These are phyloP conservation scores for Ptilorrhoa leucosticta DNA, from an alignment of 2,113 vertebrate species.

Conservation along the genomic window DNA sequence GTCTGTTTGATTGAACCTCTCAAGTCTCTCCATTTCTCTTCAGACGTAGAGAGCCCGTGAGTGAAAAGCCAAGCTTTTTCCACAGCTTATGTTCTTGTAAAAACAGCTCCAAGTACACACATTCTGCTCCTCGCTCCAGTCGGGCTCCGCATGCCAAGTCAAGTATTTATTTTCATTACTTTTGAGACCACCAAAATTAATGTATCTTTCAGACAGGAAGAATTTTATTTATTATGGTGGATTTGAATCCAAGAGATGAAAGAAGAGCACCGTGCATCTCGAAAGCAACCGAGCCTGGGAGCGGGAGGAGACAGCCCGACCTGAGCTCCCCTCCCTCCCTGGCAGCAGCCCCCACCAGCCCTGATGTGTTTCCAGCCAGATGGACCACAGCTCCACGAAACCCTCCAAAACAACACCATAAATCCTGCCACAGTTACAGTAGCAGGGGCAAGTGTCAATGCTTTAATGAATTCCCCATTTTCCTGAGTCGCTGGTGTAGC, in stretches of 20 bases:
- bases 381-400: not conserved
- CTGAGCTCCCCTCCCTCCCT: not conserved
- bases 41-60: not conserved
- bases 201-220: constrained; percentile 75
- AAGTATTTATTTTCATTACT: constrained; percentile 74
- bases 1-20: constrained; percentile 38
- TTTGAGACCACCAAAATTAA: constrained; percentile 74
- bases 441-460: not conserved
- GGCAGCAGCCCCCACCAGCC: not conserved
- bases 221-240: constrained; percentile 74
- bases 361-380: not conserved
- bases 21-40: constrained; percentile 3
- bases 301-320: not conserved
- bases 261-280: constrained; percentile 48
- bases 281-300: not conserved
- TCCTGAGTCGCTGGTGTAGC: rapidly evolving
- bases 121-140: constrained; percentile 65
- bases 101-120: constrained; percentile 69
- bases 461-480: not conserved
- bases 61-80: constrained; percentile 56
- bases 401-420: not conserved
- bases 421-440: not conserved
- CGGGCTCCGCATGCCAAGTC: constrained; percentile 49
- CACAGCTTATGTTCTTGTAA: constrained; percentile 69
- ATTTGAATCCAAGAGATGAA: constrained; percentile 70